phyloP scores from a whole-genome alignment of 1,140 invertebrate species.

The Apocrypta bakeri region DNA sequence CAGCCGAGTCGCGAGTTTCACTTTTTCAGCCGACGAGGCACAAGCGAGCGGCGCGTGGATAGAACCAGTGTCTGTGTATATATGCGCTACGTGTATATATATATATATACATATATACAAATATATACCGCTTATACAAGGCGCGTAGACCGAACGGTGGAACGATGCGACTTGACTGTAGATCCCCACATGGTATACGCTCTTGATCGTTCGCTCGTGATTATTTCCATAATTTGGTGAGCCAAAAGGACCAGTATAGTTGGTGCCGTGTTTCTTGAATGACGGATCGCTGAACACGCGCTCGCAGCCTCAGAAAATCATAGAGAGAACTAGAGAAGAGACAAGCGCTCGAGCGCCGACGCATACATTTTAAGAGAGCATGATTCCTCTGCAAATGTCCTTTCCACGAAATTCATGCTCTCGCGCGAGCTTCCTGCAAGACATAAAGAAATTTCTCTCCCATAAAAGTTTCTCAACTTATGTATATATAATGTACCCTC shows the following conservation, averaged over 20 bases:
- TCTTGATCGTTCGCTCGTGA: too few species aligned
- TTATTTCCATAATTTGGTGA: too few species aligned
- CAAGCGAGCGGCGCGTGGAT: slow-evolving; percentile 38
- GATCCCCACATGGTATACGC: not conserved
- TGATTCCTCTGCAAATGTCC: not conserved
- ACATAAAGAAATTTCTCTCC: not conserved
- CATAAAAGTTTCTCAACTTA: not conserved
- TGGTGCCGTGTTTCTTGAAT: too few species aligned
- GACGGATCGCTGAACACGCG: too few species aligned
- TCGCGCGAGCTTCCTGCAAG: not conserved
- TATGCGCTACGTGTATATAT: not conserved
- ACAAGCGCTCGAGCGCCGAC: too few species aligned
- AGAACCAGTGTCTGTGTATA: slow-evolving; percentile 25
- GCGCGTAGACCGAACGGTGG: not conserved
- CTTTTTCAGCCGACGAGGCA: slow-evolving; percentile 72
- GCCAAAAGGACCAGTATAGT: too few species aligned
- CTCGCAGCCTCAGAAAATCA: too few species aligned
- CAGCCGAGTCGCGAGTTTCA: slow-evolving; percentile 74
- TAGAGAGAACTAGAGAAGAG: too few species aligned
- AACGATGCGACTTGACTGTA: not conserved
- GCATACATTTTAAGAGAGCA: too few species aligned
- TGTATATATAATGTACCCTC: too few species aligned
- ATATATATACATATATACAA: not conserved
- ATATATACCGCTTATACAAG: not conserved
- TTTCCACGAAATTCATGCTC: not conserved